These are phyloP conservation scores for Zosterops lateralis DNA, from an alignment of 2,113 vertebrate genomes.

Conservation along the genomic window DNA sequence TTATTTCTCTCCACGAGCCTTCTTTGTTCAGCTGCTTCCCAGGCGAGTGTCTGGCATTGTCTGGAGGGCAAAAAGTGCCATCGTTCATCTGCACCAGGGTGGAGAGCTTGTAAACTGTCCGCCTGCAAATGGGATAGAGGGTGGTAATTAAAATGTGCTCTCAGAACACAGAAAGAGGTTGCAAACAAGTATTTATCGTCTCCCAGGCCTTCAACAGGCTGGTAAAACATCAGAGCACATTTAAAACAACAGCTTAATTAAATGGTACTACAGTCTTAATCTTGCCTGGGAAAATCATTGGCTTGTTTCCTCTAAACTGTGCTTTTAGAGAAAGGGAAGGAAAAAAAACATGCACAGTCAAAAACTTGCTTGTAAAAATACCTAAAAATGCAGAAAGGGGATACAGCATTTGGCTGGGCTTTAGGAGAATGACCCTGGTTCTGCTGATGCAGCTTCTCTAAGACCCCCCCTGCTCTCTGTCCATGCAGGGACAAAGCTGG, in stretches of 20 bases:
- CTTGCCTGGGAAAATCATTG: not conserved
- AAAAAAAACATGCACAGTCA: not conserved
- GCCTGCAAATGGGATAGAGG: conserved; percentile 17
- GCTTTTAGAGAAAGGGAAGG: not conserved
- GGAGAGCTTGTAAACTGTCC: conserved; percentile 11
- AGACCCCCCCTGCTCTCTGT: not conserved
- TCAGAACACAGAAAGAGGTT: not conserved
- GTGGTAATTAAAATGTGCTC: conserved; percentile 43
- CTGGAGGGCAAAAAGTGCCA: not conserved
- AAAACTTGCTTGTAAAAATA: not conserved
- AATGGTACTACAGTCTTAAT: not conserved
- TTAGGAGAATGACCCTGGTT: not conserved
- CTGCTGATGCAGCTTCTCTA: not conserved
- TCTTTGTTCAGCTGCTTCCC: not conserved
- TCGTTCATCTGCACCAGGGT: not conserved
- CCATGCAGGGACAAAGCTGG: not conserved
- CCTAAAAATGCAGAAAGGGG: not conserved
- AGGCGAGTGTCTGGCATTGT: not conserved
- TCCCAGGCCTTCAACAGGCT: conserved; percentile 2
- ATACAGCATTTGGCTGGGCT: not conserved
- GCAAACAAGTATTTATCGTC: conserved; percentile 16
- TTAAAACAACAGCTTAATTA: conserved; percentile 56
- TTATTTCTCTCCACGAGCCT: not conserved
- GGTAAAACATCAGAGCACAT: not conserved
- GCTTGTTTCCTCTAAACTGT: not conserved